phyloP scores from a whole-genome alignment of 2,113 vertebrate species.

The Perccottus glenii region DNA sequence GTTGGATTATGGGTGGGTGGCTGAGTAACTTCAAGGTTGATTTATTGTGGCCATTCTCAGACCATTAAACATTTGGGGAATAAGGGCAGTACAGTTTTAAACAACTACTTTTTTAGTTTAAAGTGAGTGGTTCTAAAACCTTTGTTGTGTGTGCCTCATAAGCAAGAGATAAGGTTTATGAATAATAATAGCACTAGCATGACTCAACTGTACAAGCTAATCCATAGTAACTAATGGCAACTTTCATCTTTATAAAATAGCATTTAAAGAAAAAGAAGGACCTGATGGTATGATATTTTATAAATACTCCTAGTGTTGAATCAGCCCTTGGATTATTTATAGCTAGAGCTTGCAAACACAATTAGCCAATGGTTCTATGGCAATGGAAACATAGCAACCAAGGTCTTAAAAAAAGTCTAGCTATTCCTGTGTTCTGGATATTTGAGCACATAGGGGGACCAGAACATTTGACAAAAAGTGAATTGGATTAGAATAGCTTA shows the following conservation, averaged over 20 bases:
- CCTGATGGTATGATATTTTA: too few relatives aligned
- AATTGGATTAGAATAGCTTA: constrained; percentile 11
- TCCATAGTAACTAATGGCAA: too few relatives aligned
- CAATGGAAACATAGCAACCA: not conserved
- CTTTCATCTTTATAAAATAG: too few relatives aligned
- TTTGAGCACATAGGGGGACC: not conserved
- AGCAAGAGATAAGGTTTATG: too few relatives aligned
- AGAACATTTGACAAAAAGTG: constrained; percentile 3
- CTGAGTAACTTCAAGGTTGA: constrained; percentile 37
- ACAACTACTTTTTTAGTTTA: too few relatives aligned
- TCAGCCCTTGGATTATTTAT: not conserved
- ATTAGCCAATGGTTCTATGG: constrained; percentile 2
- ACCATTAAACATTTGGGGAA: constrained; percentile 20
- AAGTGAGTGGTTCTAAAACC: too few relatives aligned
- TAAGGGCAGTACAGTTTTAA: too few relatives aligned
- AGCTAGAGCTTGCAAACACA: not conserved
- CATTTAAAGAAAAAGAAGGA: too few relatives aligned
- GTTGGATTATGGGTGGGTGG: constrained; percentile 15
- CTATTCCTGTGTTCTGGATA: not conserved
- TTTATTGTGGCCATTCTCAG: constrained; percentile 45
- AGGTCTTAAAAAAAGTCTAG: not conserved
- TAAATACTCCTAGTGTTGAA: too few relatives aligned
- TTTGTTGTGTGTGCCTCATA: too few relatives aligned
- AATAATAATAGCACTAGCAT: too few relatives aligned
- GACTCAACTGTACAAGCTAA: too few relatives aligned